phyloP scores from a whole-genome alignment of 2,113 vertebrate genomes.

The Elaphurus davidianus region DNA sequence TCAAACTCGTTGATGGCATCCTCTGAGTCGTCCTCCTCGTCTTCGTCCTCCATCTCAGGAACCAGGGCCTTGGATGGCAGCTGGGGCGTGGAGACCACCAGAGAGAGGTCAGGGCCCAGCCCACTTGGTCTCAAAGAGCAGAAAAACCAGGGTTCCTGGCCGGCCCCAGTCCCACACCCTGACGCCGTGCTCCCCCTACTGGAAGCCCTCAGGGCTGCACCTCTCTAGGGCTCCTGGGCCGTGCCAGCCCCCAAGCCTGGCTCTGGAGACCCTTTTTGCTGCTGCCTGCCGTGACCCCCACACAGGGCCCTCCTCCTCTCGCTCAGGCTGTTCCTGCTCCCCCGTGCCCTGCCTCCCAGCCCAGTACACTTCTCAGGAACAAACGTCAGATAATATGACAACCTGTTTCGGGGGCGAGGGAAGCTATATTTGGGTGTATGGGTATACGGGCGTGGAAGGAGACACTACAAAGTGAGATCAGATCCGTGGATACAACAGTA shows the following conservation, averaged over 20 bases:
- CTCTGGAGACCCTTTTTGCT: background rate
- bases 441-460: accelerated
- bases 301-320: background rate
- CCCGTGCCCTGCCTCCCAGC: background rate
- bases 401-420: background rate
- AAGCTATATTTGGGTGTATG: too few species aligned
- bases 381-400: background rate
- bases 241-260: background rate
- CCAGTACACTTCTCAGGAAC: background rate
- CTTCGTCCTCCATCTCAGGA: constrained; percentile 90
- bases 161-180: background rate
- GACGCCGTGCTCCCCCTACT: background rate
- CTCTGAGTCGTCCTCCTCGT: constrained; percentile 93
- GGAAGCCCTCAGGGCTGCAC: background rate
- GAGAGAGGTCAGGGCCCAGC: background rate
- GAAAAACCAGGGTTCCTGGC: too few species aligned
- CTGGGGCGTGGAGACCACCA: constrained; percentile 60
- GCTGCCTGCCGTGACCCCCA: background rate
- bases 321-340: background rate
- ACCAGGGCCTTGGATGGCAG: constrained; percentile 86
- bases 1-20: constrained; percentile 93
- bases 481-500: accelerated
- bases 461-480: background rate
- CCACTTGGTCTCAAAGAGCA: accelerated
- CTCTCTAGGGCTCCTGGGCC: accelerated